Base-by-base conservation (phyloP, 2,797 vertebrate species). In the Pygocentrus nattereri region DNA sequence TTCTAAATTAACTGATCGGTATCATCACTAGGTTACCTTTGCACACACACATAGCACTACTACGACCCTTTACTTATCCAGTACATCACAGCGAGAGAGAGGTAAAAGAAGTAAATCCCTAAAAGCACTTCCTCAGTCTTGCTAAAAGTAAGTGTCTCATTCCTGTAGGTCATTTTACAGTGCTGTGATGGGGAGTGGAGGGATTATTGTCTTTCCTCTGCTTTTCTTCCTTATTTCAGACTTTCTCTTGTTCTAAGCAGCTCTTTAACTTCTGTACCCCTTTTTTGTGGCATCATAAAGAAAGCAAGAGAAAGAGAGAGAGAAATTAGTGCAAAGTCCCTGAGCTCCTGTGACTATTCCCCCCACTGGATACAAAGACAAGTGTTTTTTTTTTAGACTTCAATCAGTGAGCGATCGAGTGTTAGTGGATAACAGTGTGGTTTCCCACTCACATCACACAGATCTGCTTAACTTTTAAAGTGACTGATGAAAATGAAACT, bases 201-300 rank as follows among this genome's bases (percentile, higher is more conserved):
- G 69, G 82, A 75, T 83, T 81, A 76, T 64, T 38, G 74, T 73
- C 76, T 82, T 82, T 84, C 76, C 61, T 56, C 74, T 54, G 44
- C 59, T 50, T 49, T 44, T 44, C 41, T 44, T 44, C 8, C 41
- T 50, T 16, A 38, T 62, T 54, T n/a, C 61, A 61, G 74, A 52
- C 44, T 31, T 70, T 76, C 59, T 81, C 81, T 83, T 83, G 74
- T n/a, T 85, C 79, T 74, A 80, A 85, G 74, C 71, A 59, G 69
- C 74, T 83, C 64, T 71, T 79, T 77, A 68, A 77, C 77, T 68
- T 38, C 18, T 30, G 68, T 52, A 70, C 34, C 68, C 67, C 58
- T 61, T 62, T 78, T n/a, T 72, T 80, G 49, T 59, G 72, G 62
- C 59, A 49, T 79, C 31, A 68, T 64, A 83, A 59, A 79, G 74